A percentile compares a stretch with the other conserved stretches of the same genome.
Evolutionary conservation across 2,797 vertebrate genomes (phyloP).

Genomic region (Anguilla marmorata): DNA sequence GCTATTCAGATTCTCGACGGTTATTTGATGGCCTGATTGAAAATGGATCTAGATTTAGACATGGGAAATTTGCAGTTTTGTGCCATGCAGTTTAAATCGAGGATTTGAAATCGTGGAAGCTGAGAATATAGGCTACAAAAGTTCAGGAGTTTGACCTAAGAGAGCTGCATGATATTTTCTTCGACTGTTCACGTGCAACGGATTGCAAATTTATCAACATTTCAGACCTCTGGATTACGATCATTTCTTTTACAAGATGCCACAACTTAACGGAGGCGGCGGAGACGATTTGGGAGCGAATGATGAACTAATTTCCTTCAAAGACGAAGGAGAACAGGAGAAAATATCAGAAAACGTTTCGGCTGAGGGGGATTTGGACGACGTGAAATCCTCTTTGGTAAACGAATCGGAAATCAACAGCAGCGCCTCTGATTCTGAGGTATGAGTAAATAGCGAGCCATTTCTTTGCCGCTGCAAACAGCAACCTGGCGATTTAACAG

Average conservation of each 20-base stretch:
- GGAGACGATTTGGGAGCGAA: constrained; percentile 86
- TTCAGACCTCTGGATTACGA: neutral
- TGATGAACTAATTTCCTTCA: constrained; percentile 88
- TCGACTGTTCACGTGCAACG: neutral
- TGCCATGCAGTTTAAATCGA: neutral
- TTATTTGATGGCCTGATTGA: constrained; percentile 11
- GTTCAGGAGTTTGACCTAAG: neutral
- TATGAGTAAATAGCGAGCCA: constrained; percentile 52
- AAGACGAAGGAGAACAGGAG: constrained; percentile 88
- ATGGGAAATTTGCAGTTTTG: constrained; percentile 2
- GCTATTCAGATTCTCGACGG: neutral
- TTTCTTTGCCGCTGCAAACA: neutral
- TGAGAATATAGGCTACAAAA: neutral
- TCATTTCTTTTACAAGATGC: constrained; percentile 66
- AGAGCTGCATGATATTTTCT: neutral
- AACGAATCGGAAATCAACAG: constrained; percentile 87
- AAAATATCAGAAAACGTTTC: constrained; percentile 80
- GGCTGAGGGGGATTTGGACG: constrained; percentile 83
- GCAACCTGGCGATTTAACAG: neutral
- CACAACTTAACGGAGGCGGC: constrained; percentile 74
- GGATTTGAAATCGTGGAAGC: constrained; percentile 25
- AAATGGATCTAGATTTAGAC: constrained; percentile 19
- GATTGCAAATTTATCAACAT: constrained; percentile 7
- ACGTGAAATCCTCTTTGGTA: constrained; percentile 89
- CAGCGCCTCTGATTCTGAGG: constrained; percentile 85